Conservation (phyloP, 23 tunicate species). For the Oikopleura vanhoeffeni region DNA sequence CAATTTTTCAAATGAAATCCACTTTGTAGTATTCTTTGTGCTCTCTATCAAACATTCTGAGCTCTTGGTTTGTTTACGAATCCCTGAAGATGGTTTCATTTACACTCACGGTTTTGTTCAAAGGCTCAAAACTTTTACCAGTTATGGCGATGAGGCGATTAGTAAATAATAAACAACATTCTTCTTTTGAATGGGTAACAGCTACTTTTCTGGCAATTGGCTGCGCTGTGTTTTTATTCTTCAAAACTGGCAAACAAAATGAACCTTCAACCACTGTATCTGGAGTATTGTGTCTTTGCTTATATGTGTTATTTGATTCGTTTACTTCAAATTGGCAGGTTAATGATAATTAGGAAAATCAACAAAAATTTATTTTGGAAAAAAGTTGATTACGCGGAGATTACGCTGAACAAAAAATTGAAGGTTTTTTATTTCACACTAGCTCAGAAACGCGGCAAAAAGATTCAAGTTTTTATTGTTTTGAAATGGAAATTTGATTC, state of each 20-base stretch:
- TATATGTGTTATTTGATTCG: background rate
- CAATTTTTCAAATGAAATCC: too few species aligned
- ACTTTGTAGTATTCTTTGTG: background rate
- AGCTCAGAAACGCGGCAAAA: too few species aligned
- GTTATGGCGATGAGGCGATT: background rate
- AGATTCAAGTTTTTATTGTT: too few species aligned
- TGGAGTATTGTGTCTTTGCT: background rate
- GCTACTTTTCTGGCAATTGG: background rate
- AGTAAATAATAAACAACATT: background rate
- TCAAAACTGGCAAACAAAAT: background rate
- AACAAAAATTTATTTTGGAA: too few species aligned
- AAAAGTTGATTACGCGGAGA: too few species aligned
- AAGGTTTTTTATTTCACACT: too few species aligned
- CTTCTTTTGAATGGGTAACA: background rate
- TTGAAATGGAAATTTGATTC: too few species aligned
- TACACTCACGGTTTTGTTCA: background rate
- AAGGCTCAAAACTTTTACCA: background rate
- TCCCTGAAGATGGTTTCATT: background rate
- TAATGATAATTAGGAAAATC: too few species aligned
- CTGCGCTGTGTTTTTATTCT: background rate
- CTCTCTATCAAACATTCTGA: background rate
- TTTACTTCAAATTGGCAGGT: conserved; percentile 9
- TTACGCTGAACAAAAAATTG: too few species aligned
- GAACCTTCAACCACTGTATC: background rate
- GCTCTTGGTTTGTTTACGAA: background rate